phyloP scores from a whole-genome alignment of 2,113 vertebrate genomes.

The Catharus fuscescens region DNA sequence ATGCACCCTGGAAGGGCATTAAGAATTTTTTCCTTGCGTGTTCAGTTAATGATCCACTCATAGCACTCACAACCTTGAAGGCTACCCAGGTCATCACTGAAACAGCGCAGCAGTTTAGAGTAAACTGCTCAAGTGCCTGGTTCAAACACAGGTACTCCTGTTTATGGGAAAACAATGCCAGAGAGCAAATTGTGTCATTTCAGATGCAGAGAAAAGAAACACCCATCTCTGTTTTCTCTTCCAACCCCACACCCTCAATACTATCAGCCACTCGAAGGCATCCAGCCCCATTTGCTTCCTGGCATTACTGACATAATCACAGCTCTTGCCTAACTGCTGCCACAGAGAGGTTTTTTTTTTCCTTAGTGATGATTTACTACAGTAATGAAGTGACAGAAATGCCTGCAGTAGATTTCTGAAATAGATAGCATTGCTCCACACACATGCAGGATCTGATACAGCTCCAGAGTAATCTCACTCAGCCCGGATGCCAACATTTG shows the following conservation, averaged over 20 bases:
- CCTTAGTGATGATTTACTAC: neutral
- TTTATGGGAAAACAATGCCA: constrained; percentile 54
- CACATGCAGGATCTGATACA: neutral
- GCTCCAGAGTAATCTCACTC: neutral
- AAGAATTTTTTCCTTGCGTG: constrained; percentile 44
- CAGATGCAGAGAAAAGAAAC: neutral
- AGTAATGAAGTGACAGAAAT: constrained; percentile 43
- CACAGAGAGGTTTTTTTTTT: neutral
- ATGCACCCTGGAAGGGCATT: neutral
- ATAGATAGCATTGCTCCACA: constrained; percentile 33
- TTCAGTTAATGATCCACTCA: constrained; percentile 69
- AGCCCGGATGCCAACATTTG: neutral
- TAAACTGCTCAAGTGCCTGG: neutral
- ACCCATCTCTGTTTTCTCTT: neutral
- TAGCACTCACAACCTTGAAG: constrained; percentile 6
- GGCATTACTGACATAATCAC: constrained; percentile 6
- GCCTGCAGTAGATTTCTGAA: constrained; percentile 36
- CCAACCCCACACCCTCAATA: neutral
- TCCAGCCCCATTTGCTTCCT: constrained; percentile 17
- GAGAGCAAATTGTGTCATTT: neutral
- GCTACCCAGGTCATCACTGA: neutral
- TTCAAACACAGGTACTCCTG: constrained; percentile 26
- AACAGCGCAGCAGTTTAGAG: neutral
- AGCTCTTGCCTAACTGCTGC: constrained; percentile 36
- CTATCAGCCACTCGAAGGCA: neutral